Evolutionary conservation across 2,888 invertebrate species (phyloP).

Genomic region (Amiota mariae): DNA sequence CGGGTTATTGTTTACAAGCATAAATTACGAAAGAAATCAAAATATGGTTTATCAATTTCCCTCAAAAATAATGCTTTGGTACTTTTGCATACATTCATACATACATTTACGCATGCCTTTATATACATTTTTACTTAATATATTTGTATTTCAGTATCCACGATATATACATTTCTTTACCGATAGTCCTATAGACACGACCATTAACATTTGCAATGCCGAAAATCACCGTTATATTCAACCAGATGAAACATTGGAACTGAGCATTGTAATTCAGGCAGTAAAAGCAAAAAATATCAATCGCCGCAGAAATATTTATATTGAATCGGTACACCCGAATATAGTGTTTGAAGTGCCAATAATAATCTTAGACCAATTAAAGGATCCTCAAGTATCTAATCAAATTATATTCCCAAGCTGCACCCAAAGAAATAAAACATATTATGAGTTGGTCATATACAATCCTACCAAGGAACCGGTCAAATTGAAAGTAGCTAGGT

Average conservation of each 20-base stretch:
- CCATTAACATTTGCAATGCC: conserved; percentile 34
- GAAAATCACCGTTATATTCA: conserved; percentile 51
- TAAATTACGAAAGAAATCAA: conserved; percentile 37
- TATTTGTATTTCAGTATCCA: conserved; percentile 51
- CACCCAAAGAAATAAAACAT: conserved; percentile 45
- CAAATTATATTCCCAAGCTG: conserved; percentile 46
- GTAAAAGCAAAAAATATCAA: conserved; percentile 42
- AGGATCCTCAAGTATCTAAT: conserved; percentile 37
- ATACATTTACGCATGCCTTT: neutral
- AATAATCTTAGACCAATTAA: conserved; percentile 37
- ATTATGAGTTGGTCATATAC: conserved; percentile 59
- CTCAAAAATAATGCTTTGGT: conserved; percentile 53
- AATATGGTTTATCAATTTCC: conserved; percentile 43
- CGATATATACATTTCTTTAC: conserved; percentile 51
- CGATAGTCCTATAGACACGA: conserved; percentile 57
- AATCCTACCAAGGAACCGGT: conserved; percentile 51
- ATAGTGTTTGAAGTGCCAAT: conserved; percentile 65
- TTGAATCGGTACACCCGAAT: conserved; percentile 62
- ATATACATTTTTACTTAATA: neutral
- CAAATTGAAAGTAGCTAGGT: conserved; percentile 33
- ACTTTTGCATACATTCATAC: conserved; percentile 12
- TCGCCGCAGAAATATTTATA: conserved; percentile 55
- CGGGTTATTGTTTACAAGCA: conserved; percentile 48
- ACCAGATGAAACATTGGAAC: conserved; percentile 51
- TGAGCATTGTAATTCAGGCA: conserved; percentile 51